A percentile compares a stretch with the other conserved stretches of the same genome.
phyloP scores from a whole-genome alignment of 2,113 vertebrate genomes.

The Periophthalmodon schlosseri region DNA sequence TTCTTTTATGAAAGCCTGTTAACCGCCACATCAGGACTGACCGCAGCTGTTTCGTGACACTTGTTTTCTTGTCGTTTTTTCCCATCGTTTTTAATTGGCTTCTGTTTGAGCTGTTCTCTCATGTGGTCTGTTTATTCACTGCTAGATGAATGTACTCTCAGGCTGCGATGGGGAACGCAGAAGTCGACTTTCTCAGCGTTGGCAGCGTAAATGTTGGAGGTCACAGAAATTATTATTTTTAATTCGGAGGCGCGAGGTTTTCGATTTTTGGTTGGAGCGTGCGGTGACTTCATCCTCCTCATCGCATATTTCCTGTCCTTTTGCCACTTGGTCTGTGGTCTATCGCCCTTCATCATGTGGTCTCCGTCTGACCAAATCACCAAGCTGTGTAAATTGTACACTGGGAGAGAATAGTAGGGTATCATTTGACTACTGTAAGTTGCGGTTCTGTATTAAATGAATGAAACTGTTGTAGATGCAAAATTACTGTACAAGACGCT shows the following conservation, averaged over 20 bases:
- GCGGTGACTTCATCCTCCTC: slow-evolving; percentile 63
- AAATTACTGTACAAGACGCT: slow-evolving; percentile 17
- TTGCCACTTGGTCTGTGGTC: slow-evolving; percentile 72
- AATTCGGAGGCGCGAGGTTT: slow-evolving; percentile 53
- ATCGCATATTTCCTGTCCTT: slow-evolving; percentile 67
- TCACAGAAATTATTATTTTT: slow-evolving; percentile 66
- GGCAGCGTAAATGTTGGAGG: slow-evolving; percentile 43
- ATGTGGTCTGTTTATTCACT: slow-evolving; percentile 72
- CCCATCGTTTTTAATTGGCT: slow-evolving; percentile 65
- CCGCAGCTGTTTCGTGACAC: slow-evolving; percentile 72
- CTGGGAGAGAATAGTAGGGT: slow-evolving; percentile 54
- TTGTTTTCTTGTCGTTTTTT: slow-evolving; percentile 62
- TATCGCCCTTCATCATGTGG: slow-evolving; percentile 70
- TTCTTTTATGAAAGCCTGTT: slow-evolving; percentile 71
- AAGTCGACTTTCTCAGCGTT: slow-evolving; percentile 35
- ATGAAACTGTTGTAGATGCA: slow-evolving; percentile 25
- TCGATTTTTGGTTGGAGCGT: slow-evolving; percentile 53
- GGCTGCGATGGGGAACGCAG: slow-evolving; percentile 21
- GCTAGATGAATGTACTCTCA: slow-evolving; percentile 56
- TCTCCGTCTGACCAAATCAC: slow-evolving; percentile 69
- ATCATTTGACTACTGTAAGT: slow-evolving; percentile 52
- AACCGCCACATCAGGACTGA: slow-evolving; percentile 65
- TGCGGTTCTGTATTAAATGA: slow-evolving; percentile 46
- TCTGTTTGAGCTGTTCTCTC: slow-evolving; percentile 66
- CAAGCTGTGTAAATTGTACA: slow-evolving; percentile 63